Percentiles rank a stretch among this genome's conserved stretches.
phyloP scores from a whole-genome alignment of 2,888 invertebrate genomes.

The Eristalis intricaria region DNA sequence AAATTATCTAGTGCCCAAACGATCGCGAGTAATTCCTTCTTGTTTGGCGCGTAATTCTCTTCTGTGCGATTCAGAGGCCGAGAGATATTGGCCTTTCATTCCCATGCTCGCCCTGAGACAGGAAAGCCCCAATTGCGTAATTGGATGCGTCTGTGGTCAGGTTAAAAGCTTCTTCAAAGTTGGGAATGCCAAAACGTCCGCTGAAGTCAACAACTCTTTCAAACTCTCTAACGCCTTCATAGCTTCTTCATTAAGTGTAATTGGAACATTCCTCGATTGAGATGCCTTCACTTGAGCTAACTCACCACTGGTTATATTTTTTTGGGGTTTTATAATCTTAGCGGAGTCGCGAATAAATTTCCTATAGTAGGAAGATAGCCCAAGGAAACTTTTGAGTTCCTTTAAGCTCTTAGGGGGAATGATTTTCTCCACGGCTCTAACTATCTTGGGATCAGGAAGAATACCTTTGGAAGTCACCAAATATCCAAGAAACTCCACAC shows the following conservation, averaged over 20 bases:
- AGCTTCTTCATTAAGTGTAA: not conserved
- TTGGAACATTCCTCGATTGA: conserved; percentile 5
- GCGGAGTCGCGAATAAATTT: too few species aligned
- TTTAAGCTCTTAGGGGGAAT: conserved; percentile 51
- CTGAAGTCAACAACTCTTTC: conserved; percentile 10
- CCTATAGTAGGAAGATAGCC: conserved; percentile 15
- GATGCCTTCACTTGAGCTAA: conserved; percentile 1
- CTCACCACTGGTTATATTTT: not conserved
- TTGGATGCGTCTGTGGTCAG: conserved; percentile 32
- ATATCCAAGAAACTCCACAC: conserved; percentile 61
- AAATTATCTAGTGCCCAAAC: conserved; percentile 12
- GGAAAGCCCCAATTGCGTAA: conserved; percentile 26
- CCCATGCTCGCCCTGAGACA: conserved; percentile 2
- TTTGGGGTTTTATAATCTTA: too few species aligned
- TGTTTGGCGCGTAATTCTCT: conserved; percentile 10
- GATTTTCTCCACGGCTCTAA: conserved; percentile 34
- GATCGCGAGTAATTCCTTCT: conserved; percentile 2
- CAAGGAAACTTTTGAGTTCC: conserved; percentile 58
- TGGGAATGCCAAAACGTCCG: conserved; percentile 23
- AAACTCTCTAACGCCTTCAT: conserved; percentile 1
- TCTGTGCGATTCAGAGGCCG: conserved; percentile 20
- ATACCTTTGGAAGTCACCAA: conserved; percentile 54
- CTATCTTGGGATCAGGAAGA: conserved; percentile 41
- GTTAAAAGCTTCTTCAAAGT: conserved; percentile 17
- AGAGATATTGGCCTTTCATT: conserved; percentile 17